Conservation (phyloP, 1,140 invertebrate species). For the Trinorchestia longiramus region DNA sequence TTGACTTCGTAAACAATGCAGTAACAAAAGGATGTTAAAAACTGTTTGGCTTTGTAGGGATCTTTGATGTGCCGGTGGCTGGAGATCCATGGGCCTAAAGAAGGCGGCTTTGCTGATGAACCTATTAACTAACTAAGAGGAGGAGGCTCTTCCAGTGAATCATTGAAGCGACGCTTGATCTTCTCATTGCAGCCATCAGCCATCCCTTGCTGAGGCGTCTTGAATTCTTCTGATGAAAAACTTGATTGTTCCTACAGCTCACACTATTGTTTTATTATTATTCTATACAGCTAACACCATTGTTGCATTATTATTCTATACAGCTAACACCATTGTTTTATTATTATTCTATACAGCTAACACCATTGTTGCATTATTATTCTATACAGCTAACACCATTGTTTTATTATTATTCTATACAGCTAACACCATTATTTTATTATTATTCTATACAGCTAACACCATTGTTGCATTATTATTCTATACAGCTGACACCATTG, state of each 20-base stretch:
- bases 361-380: background rate
- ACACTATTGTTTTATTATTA: background rate
- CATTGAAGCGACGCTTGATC: background rate
- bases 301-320: background rate
- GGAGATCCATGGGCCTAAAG: background rate
- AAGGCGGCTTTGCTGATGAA: background rate
- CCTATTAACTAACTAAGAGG: background rate
- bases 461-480: background rate
- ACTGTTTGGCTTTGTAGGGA: background rate
- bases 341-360: background rate
- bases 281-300: background rate
- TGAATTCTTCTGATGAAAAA: background rate
- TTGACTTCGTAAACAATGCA: slow-evolving; percentile 8
- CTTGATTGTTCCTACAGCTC: background rate
- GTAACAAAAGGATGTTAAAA: slow-evolving; percentile 1
- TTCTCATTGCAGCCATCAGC: background rate
- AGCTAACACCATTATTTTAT: too few relatives aligned
- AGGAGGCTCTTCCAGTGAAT: background rate
- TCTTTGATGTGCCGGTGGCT: slow-evolving; percentile 5
- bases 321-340: background rate
- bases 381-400: background rate
- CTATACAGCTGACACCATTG: background rate
- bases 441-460: too few relatives aligned
- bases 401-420: background rate
- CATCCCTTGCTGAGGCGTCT: background rate